Conservation (phyloP, 2,888 invertebrate species). For the Ecdyonurus torrentis region DNA sequence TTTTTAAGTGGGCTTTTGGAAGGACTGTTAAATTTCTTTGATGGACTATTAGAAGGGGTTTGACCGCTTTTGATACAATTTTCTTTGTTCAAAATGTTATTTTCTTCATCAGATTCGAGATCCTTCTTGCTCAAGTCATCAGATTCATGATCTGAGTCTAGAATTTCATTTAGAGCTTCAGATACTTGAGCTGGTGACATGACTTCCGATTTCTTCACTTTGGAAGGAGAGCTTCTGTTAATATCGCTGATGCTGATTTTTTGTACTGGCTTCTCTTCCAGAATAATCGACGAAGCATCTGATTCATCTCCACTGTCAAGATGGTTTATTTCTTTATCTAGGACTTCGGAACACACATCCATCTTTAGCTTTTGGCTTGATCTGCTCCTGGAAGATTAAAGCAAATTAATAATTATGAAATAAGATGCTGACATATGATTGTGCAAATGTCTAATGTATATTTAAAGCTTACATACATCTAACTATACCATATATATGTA, state of each 20-base stretch:
- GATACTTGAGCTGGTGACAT: not conserved
- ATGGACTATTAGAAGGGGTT: not conserved
- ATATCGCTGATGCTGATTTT: not conserved
- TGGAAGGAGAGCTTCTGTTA: not conserved
- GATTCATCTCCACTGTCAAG: too few species aligned
- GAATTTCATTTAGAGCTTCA: not conserved
- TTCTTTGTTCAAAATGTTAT: not conserved
- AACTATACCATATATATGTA: too few species aligned
- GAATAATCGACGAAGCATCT: not conserved
- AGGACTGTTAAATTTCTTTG: not conserved
- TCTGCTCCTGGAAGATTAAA: too few species aligned
- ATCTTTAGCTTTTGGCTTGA: too few species aligned
- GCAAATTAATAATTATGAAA: too few species aligned
- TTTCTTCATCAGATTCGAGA: not conserved
- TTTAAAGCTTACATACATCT: too few species aligned
- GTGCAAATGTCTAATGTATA: too few species aligned
- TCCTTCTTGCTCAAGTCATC: not conserved
- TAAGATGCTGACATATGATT: too few species aligned
- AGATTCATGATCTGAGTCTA: not conserved
- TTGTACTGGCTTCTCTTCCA: not conserved
- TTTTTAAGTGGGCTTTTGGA: not conserved
- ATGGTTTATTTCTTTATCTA: too few species aligned
- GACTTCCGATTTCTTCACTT: too few species aligned
- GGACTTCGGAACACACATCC: too few species aligned
- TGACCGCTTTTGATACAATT: not conserved